Percentiles rank a stretch among this genome's conserved stretches.
Evolutionary conservation across 1,140 invertebrate species (phyloP).

Genomic region (Gonioctena quinquepunctata): DNA sequence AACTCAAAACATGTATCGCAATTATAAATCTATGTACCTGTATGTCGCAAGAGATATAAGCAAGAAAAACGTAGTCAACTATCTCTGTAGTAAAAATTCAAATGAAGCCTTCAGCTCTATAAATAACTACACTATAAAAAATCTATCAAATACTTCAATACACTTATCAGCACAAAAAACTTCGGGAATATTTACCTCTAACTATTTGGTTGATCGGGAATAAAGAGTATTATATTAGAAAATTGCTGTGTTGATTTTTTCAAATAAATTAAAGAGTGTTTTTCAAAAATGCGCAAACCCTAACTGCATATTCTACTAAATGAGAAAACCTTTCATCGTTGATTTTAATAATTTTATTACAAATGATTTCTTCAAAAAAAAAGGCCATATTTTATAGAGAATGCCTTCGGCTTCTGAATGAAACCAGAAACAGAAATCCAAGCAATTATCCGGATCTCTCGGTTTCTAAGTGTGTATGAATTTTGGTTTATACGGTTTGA

Average conservation of each 20-base stretch:
- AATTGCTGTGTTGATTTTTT: neutral
- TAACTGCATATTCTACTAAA: no score
- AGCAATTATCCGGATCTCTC: no score
- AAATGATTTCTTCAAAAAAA: no score
- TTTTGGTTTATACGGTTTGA: no score
- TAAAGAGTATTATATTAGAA: neutral
- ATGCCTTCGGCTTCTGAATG: no score
- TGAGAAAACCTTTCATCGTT: neutral
- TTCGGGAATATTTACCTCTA: constrained; percentile 12
- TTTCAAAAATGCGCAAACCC: no score
- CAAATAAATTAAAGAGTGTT: no score
- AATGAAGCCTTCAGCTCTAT: constrained; percentile 4
- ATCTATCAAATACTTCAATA: constrained; percentile 9
- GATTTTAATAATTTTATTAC: no score
- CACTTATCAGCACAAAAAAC: constrained; percentile 18
- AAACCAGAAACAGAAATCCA: no score
- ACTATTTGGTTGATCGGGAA: neutral
- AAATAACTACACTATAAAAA: constrained; percentile 1
- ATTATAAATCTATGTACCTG: neutral
- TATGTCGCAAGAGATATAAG: neutral
- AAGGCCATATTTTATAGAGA: no score
- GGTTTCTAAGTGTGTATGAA: no score
- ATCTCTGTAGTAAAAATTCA: neutral
- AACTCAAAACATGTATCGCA: neutral
- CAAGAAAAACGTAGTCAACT: neutral